Conservation (phyloP, 2,113 vertebrate genomes). For the Solea senegalensis region DNA sequence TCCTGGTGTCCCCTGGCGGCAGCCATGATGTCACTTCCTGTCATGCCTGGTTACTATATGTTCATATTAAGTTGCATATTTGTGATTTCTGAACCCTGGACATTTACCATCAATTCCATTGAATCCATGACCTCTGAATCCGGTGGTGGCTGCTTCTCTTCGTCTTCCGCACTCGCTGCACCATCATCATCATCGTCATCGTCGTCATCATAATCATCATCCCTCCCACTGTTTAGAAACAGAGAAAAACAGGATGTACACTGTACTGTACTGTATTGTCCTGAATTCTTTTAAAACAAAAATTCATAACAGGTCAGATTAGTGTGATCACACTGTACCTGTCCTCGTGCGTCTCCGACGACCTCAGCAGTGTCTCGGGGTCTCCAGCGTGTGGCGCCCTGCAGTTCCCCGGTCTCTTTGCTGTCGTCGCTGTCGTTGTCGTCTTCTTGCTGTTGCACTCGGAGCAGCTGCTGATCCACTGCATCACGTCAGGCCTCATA, state of each 20-base stretch:
- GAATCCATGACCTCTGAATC: no score
- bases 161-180: neutral
- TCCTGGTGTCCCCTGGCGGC: no score
- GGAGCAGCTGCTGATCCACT: constrained; percentile 70
- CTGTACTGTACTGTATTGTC: no score
- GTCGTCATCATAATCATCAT: neutral
- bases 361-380: neutral
- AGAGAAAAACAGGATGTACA: neutral
- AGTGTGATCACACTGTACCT: neutral
- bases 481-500: constrained; percentile 65
- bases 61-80: no score
- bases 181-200: neutral
- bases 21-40: no score
- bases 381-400: neutral
- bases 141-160: neutral
- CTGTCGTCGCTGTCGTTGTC: neutral
- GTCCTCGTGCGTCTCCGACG: neutral
- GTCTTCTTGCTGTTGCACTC: constrained; percentile 55
- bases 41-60: no score
- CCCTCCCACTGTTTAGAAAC: constrained; percentile 10
- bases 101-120: no score
- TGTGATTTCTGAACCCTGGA: no score
- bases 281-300: no score
- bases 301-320: no score
- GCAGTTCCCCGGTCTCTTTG: neutral